Conservation (phyloP, 2,797 vertebrate species). For the Bovichtus variegatus region DNA sequence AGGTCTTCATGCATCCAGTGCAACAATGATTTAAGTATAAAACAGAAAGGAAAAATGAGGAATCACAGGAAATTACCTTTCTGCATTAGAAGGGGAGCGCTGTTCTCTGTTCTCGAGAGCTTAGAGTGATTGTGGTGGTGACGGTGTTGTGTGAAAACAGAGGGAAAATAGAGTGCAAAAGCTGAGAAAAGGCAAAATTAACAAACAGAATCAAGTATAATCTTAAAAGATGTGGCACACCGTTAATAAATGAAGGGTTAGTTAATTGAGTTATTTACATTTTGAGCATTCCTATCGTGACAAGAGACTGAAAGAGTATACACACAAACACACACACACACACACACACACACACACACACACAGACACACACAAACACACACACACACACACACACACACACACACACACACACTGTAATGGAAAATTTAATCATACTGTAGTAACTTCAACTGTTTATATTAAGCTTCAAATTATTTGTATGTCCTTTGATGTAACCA, state of each 20-base stretch:
- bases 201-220: constrained; percentile 21
- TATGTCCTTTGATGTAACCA: no score
- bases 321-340: not conserved
- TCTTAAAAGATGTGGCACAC: constrained; percentile 19
- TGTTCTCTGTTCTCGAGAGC: constrained; percentile 66
- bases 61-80: constrained; percentile 79
- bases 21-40: constrained; percentile 14
- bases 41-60: not conserved
- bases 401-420: no score
- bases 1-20: constrained; percentile 10
- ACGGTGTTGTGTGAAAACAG: constrained; percentile 46
- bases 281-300: constrained; percentile 5
- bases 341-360: no score
- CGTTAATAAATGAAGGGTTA: constrained; percentile 51
- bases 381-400: no score
- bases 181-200: constrained; percentile 64
- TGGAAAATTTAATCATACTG: no score
- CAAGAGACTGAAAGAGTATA: constrained; percentile 4
- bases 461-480: no score
- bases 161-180: constrained; percentile 49
- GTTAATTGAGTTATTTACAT: constrained; percentile 56
- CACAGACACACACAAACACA: no score
- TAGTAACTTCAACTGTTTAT: no score
- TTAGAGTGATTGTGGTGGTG: constrained; percentile 69
- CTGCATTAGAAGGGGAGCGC: constrained; percentile 46